Evolutionary conservation across 1,140 invertebrate genomes (phyloP).

Genomic region (Dinothrombium tinctorium): DNA sequence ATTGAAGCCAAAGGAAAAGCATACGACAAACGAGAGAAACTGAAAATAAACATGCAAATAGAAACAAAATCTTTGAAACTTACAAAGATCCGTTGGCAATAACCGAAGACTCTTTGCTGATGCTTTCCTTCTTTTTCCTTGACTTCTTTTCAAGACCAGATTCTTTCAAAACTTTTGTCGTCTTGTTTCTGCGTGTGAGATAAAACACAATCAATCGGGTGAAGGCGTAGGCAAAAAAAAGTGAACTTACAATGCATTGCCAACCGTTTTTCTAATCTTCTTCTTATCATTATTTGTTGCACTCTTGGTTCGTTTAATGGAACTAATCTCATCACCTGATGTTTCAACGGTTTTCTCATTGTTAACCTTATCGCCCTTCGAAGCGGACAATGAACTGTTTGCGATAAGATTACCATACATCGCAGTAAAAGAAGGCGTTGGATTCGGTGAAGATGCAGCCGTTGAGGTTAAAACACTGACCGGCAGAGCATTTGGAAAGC

Average conservation of each 20-base stretch:
- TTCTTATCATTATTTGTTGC: neutral
- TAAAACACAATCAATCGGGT: neutral
- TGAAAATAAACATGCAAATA: too few relatives aligned
- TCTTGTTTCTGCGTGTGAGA: neutral
- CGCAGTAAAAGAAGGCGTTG: constrained; percentile 1
- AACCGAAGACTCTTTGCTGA: neutral
- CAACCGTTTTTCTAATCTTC: neutral
- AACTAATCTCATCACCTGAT: neutral
- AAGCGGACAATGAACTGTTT: neutral
- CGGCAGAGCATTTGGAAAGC: neutral
- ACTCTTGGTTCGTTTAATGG: neutral
- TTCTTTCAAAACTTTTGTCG: neutral
- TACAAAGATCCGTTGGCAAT: too few relatives aligned
- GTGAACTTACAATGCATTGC: neutral
- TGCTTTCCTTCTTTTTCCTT: neutral
- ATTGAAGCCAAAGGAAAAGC: too few relatives aligned
- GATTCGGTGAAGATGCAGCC: neutral
- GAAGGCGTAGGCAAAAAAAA: neutral
- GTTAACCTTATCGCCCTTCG: neutral
- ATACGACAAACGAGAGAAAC: too few relatives aligned
- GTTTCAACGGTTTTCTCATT: neutral
- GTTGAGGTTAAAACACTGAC: constrained; percentile 3
- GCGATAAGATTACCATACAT: neutral
- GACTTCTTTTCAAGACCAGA: neutral
- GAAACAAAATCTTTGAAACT: too few relatives aligned